Evolutionary conservation across 2,113 vertebrate species (phyloP).

Genomic region (Alectura lathami): DNA sequence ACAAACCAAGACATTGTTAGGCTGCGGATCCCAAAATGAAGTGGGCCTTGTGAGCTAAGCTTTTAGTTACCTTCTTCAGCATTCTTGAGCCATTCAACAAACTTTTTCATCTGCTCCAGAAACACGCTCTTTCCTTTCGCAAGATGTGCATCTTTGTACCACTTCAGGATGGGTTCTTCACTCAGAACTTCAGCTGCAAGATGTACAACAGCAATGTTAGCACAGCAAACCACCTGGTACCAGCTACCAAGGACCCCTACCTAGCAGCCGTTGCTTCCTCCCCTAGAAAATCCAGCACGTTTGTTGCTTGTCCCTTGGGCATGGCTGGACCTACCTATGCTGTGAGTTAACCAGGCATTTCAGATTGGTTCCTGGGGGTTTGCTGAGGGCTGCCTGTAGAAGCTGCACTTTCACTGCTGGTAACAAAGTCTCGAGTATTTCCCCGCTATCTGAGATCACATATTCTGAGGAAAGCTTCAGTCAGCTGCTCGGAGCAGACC

Average conservation of each 20-base stretch:
- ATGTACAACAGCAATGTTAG: not conserved
- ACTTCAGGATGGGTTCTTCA: slow-evolving; percentile 97
- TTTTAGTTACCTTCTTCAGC: slow-evolving; percentile 91
- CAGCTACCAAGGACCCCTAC: not conserved
- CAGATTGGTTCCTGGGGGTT: not conserved
- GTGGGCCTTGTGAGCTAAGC: not conserved
- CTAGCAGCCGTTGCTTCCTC: not conserved
- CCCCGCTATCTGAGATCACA: not conserved
- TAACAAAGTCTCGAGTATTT: not conserved
- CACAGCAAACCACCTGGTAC: fast-evolving
- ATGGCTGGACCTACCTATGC: fast-evolving
- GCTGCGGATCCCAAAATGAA: not conserved
- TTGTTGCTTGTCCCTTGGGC: too few relatives aligned
- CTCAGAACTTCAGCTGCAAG: slow-evolving; percentile 92
- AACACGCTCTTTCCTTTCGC: slow-evolving; percentile 96
- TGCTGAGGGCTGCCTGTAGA: not conserved
- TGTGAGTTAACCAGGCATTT: fast-evolving
- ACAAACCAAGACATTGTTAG: not conserved
- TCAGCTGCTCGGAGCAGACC: not conserved
- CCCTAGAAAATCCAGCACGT: fast-evolving
- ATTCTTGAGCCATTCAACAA: slow-evolving; percentile 98
- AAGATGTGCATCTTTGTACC: slow-evolving; percentile 93
- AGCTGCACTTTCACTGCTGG: not conserved
- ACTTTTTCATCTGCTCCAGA: slow-evolving; percentile 99
- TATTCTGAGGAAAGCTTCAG: not conserved